Evolutionary conservation across 2,888 invertebrate genomes (phyloP).

Genomic region (Julus scanicus): DNA sequence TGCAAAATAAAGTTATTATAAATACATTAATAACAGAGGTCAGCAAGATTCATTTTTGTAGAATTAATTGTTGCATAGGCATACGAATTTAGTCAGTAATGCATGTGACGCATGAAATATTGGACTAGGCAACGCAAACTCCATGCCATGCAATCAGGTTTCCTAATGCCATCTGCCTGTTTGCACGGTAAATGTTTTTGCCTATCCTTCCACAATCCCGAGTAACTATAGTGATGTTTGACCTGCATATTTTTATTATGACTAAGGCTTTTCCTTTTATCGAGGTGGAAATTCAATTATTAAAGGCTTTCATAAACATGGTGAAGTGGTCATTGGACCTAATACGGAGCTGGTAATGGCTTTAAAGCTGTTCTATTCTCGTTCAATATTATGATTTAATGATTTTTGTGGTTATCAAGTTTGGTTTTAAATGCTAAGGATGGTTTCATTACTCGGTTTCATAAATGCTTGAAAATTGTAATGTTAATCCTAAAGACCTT

Average conservation of each 20-base stretch:
- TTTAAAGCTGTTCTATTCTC: neutral
- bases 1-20: neutral
- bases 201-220: conserved; percentile 13
- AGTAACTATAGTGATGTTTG: conserved; percentile 40
- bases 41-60: neutral
- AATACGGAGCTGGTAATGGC: neutral
- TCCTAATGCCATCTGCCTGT: neutral
- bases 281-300: neutral
- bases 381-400: neutral
- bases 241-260: conserved; percentile 31
- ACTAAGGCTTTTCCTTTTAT: conserved; percentile 25
- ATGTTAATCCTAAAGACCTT: neutral
- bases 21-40: neutral
- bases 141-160: neutral
- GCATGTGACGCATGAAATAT: neutral
- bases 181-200: neutral
- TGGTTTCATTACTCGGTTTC: neutral
- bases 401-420: neutral
- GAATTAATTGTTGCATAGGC: neutral
- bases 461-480: neutral
- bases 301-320: neutral
- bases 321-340: neutral
- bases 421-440: neutral
- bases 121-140: conserved; percentile 4
- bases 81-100: neutral